Percentiles rank a stretch among this genome's conserved stretches.
Evolutionary conservation across 2,888 invertebrate genomes (phyloP).

Genomic region (Hyposoter dolosus): DNA sequence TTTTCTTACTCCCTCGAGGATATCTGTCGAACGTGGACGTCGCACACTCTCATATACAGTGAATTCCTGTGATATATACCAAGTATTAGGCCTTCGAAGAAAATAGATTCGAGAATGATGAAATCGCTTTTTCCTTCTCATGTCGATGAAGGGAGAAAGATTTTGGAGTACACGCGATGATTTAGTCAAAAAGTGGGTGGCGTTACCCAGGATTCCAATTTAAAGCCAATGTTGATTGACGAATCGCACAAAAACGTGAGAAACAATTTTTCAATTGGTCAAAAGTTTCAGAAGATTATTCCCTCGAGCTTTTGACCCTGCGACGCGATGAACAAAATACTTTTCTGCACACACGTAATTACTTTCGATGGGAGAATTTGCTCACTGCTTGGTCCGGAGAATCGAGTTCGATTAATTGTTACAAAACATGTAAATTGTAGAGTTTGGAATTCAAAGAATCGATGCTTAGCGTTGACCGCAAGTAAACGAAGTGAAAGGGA

Average conservation of each 20-base stretch:
- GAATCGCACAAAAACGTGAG: no score
- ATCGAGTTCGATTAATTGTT: neutral
- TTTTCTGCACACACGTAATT: neutral
- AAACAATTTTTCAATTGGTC: no score
- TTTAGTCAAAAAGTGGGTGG: neutral
- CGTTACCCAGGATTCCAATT: neutral
- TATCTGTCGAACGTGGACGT: slow-evolving; percentile 47
- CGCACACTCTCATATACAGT: slow-evolving; percentile 20
- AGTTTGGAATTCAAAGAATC: slow-evolving; percentile 10
- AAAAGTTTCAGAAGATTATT: no score
- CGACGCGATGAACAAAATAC: neutral
- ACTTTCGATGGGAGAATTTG: neutral
- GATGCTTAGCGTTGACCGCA: slow-evolving; percentile 20
- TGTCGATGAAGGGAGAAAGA: neutral
- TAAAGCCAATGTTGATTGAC: neutral
- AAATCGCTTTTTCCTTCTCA: slow-evolving; percentile 3
- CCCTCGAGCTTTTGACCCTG: neutral
- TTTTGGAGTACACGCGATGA: neutral
- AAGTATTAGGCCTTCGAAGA: slow-evolving; percentile 26
- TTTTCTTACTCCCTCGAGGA: slow-evolving; percentile 34
- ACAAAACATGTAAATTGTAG: neutral
- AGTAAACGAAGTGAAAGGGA: neutral
- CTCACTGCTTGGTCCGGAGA: neutral
- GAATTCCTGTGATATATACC: slow-evolving; percentile 17
- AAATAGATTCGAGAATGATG: slow-evolving; percentile 15